Evolutionary conservation across 2,888 invertebrate species (phyloP).

Genomic region (Ypsolopha sequella): DNA sequence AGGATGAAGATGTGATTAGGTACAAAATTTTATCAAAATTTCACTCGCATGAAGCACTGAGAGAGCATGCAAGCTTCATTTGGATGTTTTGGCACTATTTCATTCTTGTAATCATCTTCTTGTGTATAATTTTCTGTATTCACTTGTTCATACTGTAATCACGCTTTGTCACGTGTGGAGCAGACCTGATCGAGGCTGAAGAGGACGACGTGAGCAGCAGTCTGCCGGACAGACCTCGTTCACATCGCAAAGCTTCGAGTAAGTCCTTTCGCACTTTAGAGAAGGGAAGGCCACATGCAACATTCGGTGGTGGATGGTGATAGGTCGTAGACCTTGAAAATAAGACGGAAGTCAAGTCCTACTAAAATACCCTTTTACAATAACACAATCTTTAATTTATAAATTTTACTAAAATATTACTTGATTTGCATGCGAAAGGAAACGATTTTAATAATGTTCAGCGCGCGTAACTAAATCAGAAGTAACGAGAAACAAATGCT

Average conservation of each 20-base stretch:
- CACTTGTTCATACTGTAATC: slow-evolving; percentile 26
- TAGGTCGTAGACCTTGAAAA: slow-evolving; percentile 16
- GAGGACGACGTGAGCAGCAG: slow-evolving; percentile 66
- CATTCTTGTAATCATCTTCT: not conserved
- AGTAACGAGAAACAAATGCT: not conserved
- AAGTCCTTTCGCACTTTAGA: slow-evolving; percentile 33
- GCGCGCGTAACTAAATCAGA: not conserved
- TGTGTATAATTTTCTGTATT: slow-evolving; percentile 4
- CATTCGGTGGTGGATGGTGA: slow-evolving; percentile 14
- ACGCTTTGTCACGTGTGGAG: slow-evolving; percentile 33
- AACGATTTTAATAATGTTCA: no score
- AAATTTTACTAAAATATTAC: no score
- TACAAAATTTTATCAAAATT: not conserved
- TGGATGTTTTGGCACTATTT: not conserved
- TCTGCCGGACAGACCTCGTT: slow-evolving; percentile 52
- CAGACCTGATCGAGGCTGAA: slow-evolving; percentile 72
- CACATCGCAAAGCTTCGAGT: slow-evolving; percentile 71
- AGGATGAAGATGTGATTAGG: not conserved
- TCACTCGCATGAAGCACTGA: not conserved
- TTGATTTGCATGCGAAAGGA: no score
- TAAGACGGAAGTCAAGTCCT: not conserved
- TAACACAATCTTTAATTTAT: no score
- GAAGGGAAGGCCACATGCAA: not conserved
- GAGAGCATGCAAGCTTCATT: not conserved
- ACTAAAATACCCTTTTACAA: not conserved